A percentile compares a stretch with the other conserved stretches of the same genome.
These are phyloP conservation scores for Polypedilum vanderplanki DNA, from an alignment of 1,140 invertebrate species.

Conservation along the genomic window DNA sequence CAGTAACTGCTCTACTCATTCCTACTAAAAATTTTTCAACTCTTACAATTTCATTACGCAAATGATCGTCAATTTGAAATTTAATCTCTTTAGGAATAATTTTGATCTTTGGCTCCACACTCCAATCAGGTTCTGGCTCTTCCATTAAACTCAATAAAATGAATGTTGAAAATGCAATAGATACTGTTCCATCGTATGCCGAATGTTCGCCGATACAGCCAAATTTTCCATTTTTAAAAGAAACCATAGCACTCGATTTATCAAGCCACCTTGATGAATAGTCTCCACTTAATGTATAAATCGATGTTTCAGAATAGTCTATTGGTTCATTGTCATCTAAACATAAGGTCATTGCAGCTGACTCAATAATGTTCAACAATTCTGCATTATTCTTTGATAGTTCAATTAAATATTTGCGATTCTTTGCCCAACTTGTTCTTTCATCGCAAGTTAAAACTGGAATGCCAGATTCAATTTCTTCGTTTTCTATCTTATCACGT, in stretches of 20 bases:
- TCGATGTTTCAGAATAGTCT: conserved; percentile 42
- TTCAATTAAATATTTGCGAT: conserved; percentile 47
- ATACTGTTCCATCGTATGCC: conserved; percentile 52
- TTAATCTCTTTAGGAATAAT: conserved; percentile 31
- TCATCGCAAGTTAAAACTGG: conserved; percentile 59
- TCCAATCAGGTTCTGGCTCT: conserved; percentile 37
- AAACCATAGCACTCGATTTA: conserved; percentile 46
- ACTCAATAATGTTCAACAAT: conserved; percentile 56
- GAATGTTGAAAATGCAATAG: conserved; percentile 42
- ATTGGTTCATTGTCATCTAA: conserved; percentile 50
- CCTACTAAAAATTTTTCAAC: conserved; percentile 40
- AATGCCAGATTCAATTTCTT: conserved; percentile 48
- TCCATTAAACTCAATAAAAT: conserved; percentile 43
- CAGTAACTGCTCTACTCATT: conserved; percentile 40
- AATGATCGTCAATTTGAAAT: conserved; percentile 38
- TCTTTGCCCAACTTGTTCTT: conserved; percentile 54
- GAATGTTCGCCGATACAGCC: conserved; percentile 45
- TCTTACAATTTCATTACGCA: conserved; percentile 38
- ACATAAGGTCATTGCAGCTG: conserved; percentile 52
- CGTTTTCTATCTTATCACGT: conserved; percentile 41
- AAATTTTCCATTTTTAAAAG: conserved; percentile 48
- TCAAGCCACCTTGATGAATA: conserved; percentile 51
- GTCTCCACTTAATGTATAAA: conserved; percentile 44
- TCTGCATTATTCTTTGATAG: conserved; percentile 52
- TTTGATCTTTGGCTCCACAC: conserved; percentile 1